phyloP scores from a whole-genome alignment of 1,140 invertebrate species.

The Bactericera cockerelli region DNA sequence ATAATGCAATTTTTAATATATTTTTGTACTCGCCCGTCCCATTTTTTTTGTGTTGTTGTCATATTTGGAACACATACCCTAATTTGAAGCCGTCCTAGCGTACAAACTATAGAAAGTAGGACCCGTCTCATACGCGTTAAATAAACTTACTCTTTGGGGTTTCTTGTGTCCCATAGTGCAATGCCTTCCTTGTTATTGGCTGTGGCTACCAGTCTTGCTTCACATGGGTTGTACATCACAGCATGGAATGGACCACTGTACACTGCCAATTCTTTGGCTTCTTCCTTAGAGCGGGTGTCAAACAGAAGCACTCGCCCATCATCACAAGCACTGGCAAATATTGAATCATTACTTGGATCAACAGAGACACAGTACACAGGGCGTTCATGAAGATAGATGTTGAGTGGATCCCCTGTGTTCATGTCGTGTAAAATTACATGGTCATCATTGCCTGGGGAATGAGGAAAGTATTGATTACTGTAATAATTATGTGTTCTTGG shows the following conservation, averaged over 20 bases:
- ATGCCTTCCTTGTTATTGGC: slow-evolving; percentile 81
- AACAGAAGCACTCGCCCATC: slow-evolving; percentile 73
- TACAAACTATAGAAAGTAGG: no score
- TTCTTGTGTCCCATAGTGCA: slow-evolving; percentile 73
- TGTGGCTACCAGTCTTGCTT: slow-evolving; percentile 63
- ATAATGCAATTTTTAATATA: no score
- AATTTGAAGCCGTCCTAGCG: no score
- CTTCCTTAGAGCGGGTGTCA: slow-evolving; percentile 56
- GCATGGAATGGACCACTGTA: slow-evolving; percentile 66
- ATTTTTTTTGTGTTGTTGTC: no score
- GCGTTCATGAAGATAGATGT: slow-evolving; percentile 68
- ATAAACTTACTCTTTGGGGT: slow-evolving; percentile 61
- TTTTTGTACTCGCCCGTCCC: no score
- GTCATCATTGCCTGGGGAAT: slow-evolving; percentile 61
- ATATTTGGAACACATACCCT: no score
- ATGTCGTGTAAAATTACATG: slow-evolving; percentile 78
- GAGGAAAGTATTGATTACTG: no score
- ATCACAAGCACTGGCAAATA: slow-evolving; percentile 79
- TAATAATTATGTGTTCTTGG: no score
- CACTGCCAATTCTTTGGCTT: slow-evolving; percentile 46
- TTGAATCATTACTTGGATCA: slow-evolving; percentile 63
- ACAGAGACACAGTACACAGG: slow-evolving; percentile 78
- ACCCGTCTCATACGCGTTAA: no score
- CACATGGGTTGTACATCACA: slow-evolving; percentile 76
- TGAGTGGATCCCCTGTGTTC: slow-evolving; percentile 49